phyloP scores from a whole-genome alignment of 2,797 vertebrate species.

The Margarornis squamiger region DNA sequence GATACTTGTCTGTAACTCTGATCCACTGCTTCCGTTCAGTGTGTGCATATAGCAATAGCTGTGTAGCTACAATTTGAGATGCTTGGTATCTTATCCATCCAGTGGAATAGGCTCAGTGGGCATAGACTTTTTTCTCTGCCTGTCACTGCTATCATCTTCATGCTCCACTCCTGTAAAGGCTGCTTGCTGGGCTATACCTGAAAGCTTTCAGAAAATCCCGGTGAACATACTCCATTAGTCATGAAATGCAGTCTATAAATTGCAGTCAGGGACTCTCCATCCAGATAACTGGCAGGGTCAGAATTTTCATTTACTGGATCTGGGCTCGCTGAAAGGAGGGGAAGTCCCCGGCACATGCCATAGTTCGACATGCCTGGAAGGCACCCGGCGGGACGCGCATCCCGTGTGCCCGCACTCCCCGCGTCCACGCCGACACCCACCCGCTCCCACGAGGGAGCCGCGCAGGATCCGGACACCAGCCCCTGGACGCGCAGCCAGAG shows the following conservation, averaged over 20 bases:
- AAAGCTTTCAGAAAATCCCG: constrained; percentile 39
- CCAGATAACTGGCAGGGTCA: background rate
- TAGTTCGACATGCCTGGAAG: background rate
- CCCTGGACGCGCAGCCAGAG: background rate
- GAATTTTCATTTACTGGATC: constrained; percentile 53
- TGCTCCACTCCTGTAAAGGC: background rate
- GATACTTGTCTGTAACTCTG: background rate
- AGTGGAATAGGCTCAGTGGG: accelerated
- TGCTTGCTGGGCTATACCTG: background rate
- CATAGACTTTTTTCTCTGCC: accelerated
- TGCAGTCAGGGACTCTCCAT: constrained; percentile 43
- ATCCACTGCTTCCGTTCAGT: accelerated
- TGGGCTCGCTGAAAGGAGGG: background rate
- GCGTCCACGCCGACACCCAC: accelerated
- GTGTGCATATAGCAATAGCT: accelerated
- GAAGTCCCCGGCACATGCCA: background rate
- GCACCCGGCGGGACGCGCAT: background rate
- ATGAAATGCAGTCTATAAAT: background rate
- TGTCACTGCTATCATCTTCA: background rate
- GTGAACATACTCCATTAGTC: background rate
- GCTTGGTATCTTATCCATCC: accelerated
- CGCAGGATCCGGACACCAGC: accelerated
- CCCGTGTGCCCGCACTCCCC: background rate
- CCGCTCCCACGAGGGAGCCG: accelerated
- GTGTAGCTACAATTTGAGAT: accelerated